phyloP scores from a whole-genome alignment of 2,113 vertebrate species.

The Phalacrocorax carbo region DNA sequence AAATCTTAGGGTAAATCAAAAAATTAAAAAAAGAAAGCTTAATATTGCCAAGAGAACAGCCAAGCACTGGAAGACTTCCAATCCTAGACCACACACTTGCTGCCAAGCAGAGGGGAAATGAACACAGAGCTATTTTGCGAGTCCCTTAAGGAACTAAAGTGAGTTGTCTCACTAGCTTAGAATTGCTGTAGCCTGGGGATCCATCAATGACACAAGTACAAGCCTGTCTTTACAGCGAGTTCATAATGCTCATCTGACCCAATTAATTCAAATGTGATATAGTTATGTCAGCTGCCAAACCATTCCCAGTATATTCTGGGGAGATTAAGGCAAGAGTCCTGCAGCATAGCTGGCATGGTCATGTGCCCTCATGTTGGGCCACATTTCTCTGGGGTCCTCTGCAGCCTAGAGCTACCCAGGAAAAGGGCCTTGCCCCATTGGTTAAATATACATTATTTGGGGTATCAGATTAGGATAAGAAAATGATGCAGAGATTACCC shows the following conservation, averaged over 20 bases:
- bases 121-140: neutral
- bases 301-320: neutral
- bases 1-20: neutral
- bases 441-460: neutral
- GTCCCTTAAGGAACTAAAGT: neutral
- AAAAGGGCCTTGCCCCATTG: neutral
- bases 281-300: neutral
- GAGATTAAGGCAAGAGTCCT: neutral
- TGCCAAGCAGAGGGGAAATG: neutral
- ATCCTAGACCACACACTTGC: neutral
- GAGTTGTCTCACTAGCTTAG: neutral
- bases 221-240: neutral
- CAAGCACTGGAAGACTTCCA: neutral
- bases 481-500: neutral
- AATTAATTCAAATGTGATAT: neutral
- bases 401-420: neutral
- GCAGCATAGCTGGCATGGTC: fast-evolving
- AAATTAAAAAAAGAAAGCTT: no score
- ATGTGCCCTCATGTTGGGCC: fast-evolving
- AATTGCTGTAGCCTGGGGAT: neutral
- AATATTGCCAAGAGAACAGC: neutral
- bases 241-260: neutral
- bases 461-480: neutral
- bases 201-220: fast-evolving
- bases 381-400: neutral